These are phyloP conservation scores for Mellilla xanthometata DNA, from an alignment of 2,888 invertebrate species.

Conservation along the genomic window DNA sequence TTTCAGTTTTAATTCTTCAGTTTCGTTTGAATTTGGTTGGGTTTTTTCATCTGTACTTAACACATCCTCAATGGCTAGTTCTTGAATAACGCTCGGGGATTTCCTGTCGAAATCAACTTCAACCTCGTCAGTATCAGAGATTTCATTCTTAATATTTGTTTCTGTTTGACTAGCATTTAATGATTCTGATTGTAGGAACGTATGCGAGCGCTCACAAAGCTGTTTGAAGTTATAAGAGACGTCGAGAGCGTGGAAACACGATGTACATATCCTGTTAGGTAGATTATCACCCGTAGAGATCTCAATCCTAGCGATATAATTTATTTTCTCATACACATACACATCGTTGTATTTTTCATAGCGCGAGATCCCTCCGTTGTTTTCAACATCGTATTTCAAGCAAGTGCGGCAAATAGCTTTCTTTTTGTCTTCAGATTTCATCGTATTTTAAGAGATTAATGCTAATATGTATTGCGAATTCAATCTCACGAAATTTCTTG, in stretches of 20 bases:
- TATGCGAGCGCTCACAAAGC: conserved; percentile 58
- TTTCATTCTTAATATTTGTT: conserved; percentile 14
- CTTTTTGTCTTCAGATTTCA: conserved; percentile 24
- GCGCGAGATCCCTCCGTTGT: conserved; percentile 47
- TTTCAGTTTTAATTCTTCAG: conserved; percentile 44
- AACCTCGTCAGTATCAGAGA: conserved; percentile 3
- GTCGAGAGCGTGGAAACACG: conserved; percentile 58
- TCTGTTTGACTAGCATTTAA: not conserved
- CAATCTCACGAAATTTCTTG: no score
- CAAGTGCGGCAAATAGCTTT: conserved; percentile 58
- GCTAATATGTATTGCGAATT: no score
- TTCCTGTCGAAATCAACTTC: conserved; percentile 6
- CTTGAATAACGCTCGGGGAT: not conserved
- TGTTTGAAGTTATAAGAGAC: conserved; percentile 56
- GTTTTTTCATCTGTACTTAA: not conserved
- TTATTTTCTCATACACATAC: conserved; percentile 53
- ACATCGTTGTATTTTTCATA: conserved; percentile 54
- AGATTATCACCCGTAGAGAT: conserved; percentile 56
- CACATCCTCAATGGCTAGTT: not conserved
- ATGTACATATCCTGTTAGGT: conserved; percentile 59
- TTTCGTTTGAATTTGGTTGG: conserved; percentile 24
- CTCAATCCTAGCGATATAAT: conserved; percentile 51
- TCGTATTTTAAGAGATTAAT: not conserved
- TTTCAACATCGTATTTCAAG: conserved; percentile 36
- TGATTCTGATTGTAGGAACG: conserved; percentile 35